Evolutionary conservation across 2,113 vertebrate genomes (phyloP).

Genomic region (Sapajus apella): DNA sequence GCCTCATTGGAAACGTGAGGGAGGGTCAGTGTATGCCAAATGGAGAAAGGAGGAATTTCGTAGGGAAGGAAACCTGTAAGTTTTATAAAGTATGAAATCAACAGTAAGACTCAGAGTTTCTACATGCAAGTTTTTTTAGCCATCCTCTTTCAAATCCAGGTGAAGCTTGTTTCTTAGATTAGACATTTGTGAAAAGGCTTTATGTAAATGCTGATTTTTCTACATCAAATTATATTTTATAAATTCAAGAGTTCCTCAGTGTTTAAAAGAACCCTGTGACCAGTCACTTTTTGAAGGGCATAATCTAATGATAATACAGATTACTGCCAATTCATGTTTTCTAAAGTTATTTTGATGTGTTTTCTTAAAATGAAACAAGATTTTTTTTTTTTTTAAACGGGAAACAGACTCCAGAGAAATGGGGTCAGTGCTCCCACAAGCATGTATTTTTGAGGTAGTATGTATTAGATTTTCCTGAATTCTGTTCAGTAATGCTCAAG

Average conservation of each 20-base stretch:
- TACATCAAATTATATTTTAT: background rate
- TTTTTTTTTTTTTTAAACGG: background rate
- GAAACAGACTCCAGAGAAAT: background rate
- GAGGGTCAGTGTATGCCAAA: background rate
- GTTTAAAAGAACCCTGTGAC: background rate
- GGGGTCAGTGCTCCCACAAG: background rate
- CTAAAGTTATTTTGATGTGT: constrained; percentile 20
- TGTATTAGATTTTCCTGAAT: constrained; percentile 31
- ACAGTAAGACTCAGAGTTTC: background rate
- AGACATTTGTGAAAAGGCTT: background rate
- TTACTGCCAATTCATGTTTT: background rate
- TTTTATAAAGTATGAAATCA: background rate
- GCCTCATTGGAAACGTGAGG: background rate
- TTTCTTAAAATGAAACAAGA: constrained; percentile 40
- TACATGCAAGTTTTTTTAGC: background rate
- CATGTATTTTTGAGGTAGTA: background rate
- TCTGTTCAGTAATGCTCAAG: background rate
- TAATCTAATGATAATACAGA: background rate
- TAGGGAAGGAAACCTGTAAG: background rate
- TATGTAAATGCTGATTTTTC: background rate
- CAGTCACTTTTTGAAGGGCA: background rate
- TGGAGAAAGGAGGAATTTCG: background rate
- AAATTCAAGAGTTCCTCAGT: background rate
- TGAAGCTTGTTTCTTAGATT: background rate
- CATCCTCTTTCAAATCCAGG: background rate